A percentile compares a stretch with the other conserved stretches of the same genome.
Conservation (phyloP, 2,888 invertebrate species). For the Archaeoteleia sp. region DNA sequence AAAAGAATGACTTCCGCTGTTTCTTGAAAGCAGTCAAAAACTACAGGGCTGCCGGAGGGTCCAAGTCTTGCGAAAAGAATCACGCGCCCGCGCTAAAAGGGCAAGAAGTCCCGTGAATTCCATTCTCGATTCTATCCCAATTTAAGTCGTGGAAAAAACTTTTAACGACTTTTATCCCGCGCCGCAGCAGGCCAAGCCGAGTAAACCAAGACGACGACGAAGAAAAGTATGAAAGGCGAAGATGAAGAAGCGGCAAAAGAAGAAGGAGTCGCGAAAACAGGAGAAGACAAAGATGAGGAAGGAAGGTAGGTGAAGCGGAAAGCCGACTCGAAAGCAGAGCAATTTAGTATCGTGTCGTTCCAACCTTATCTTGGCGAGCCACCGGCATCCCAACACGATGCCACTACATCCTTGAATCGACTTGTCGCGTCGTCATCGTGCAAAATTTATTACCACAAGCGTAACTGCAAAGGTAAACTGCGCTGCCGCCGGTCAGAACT, state of each 20-base stretch:
- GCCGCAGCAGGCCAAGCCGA: background rate
- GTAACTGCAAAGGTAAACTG: background rate
- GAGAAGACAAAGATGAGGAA: background rate
- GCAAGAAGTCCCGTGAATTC: background rate
- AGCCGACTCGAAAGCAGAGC: conserved; percentile 17
- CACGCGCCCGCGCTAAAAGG: background rate
- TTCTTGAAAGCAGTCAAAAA: conserved; percentile 16
- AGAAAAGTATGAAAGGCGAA: background rate
- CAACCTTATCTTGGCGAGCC: conserved; percentile 1
- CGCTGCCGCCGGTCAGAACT: background rate
- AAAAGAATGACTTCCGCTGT: conserved; percentile 19
- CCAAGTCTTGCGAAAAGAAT: too few relatives aligned
- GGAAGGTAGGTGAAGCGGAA: background rate
- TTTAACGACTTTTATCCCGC: conserved; percentile 1
- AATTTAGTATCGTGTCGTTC: conserved; percentile 32
- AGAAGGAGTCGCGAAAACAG: background rate
- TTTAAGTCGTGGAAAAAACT: background rate
- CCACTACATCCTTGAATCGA: background rate
- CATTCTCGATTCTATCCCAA: conserved; percentile 1
- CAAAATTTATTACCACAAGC: conserved; percentile 1
- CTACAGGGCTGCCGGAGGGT: background rate
- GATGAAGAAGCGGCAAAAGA: background rate
- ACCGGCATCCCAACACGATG: conserved; percentile 9
- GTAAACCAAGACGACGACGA: background rate
- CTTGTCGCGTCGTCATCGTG: background rate